Conservation (phyloP, 1,140 invertebrate genomes). For the Heterodera schachtii region DNA sequence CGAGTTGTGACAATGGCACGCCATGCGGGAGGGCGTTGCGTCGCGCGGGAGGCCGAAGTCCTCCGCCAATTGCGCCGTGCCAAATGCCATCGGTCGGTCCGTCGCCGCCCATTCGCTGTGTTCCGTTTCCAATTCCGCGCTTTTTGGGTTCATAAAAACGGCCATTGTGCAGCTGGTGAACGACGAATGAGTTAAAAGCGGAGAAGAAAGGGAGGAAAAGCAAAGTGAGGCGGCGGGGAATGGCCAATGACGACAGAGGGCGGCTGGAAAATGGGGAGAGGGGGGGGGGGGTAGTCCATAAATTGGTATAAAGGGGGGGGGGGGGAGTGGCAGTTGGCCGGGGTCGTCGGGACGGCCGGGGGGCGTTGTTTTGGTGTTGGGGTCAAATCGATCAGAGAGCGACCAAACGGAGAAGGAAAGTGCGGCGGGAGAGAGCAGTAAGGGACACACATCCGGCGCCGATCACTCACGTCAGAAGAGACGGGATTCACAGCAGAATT, state of each 20-base stretch:
- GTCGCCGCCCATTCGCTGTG: background rate
- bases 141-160: slow-evolving; percentile 11
- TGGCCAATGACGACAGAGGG: background rate
- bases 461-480: background rate
- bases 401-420: background rate
- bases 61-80: too few species aligned
- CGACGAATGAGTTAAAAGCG: background rate
- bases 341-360: background rate
- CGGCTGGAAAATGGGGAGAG: background rate
- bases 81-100: too few species aligned
- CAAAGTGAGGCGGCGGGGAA: background rate
- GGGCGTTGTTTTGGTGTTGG: background rate
- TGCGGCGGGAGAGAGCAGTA: too few species aligned
- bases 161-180: background rate
- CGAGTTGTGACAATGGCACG: background rate
- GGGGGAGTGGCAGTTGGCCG: background rate
- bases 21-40: background rate
- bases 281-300: background rate
- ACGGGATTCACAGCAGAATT: too few species aligned
- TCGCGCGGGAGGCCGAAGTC: background rate
- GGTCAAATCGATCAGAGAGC: background rate
- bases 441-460: background rate
- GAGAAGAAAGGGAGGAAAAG: background rate
- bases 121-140: slow-evolving; percentile 5
- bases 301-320: slow-evolving; percentile 12